Percentiles rank a stretch among this genome's conserved stretches.
These are phyloP conservation scores for Polyommatus icarus DNA, from an alignment of 2,888 invertebrate genomes.

Conservation along the genomic window DNA sequence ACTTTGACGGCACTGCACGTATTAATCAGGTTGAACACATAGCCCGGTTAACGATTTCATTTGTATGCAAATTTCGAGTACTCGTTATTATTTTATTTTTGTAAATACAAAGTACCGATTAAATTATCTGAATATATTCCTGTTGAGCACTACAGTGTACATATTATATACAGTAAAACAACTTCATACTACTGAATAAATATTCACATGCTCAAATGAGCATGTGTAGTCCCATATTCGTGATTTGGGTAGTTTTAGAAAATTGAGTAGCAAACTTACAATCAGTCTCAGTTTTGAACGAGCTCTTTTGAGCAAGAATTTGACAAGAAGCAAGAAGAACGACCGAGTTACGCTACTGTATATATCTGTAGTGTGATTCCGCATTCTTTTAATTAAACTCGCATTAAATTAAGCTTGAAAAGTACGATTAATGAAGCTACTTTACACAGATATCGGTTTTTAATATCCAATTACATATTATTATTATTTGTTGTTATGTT, in stretches of 20 bases:
- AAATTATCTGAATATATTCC: conserved; percentile 1
- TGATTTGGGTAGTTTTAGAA: too few relatives aligned
- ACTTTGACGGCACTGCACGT: background rate
- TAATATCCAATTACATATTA: background rate
- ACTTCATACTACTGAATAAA: too few relatives aligned
- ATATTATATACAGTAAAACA: background rate
- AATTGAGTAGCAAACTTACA: too few relatives aligned
- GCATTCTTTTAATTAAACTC: background rate
- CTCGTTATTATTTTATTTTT: conserved; percentile 19
- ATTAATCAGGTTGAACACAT: conserved; percentile 1
- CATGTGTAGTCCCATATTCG: too few relatives aligned
- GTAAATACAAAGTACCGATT: background rate
- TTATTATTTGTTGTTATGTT: background rate
- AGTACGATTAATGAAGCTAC: background rate
- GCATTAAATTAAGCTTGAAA: background rate
- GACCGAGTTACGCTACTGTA: background rate
- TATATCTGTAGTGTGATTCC: background rate
- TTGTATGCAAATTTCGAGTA: conserved; percentile 1
- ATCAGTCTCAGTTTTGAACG: too few relatives aligned
- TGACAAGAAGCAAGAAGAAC: too few relatives aligned
- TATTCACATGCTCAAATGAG: too few relatives aligned
- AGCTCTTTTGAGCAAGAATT: too few relatives aligned
- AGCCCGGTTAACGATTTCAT: conserved; percentile 7
- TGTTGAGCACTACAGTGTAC: background rate
- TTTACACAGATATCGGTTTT: background rate